These are phyloP conservation scores for Cepphus grylle DNA, from an alignment of 2,113 vertebrate genomes.

Conservation along the genomic window DNA sequence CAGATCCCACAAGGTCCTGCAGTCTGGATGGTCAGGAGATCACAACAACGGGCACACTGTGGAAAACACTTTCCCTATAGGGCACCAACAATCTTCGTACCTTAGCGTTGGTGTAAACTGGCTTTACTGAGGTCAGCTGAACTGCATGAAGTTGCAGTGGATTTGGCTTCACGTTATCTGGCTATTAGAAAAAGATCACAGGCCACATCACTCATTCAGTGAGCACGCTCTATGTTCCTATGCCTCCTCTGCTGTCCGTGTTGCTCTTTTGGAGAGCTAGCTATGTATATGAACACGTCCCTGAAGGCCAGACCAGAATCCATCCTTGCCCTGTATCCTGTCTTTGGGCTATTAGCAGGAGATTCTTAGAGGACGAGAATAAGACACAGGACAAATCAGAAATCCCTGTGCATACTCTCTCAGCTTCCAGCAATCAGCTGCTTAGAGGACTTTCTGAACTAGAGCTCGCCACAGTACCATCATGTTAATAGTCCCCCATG, in stretches of 20 bases:
- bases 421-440: conserved; percentile 53
- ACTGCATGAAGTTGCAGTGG: neutral
- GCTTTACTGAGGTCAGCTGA: neutral
- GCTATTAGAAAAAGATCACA: neutral
- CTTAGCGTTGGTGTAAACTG: neutral
- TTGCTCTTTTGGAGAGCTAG: neutral
- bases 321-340: neutral
- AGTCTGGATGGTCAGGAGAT: neutral
- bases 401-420: neutral
- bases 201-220: neutral
- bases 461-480: neutral
- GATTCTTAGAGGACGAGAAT: neutral
- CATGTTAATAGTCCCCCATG: conserved; percentile 50
- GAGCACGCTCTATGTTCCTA: neutral
- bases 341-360: neutral
- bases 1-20: neutral
- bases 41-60: neutral
- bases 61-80: neutral
- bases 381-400: conserved; percentile 9
- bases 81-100: neutral
- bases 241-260: neutral
- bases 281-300: neutral
- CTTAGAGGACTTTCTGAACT: neutral
- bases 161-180: neutral
- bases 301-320: neutral